Evolutionary conservation across 2,888 invertebrate genomes (phyloP).

Genomic region (Penaeus monodon): DNA sequence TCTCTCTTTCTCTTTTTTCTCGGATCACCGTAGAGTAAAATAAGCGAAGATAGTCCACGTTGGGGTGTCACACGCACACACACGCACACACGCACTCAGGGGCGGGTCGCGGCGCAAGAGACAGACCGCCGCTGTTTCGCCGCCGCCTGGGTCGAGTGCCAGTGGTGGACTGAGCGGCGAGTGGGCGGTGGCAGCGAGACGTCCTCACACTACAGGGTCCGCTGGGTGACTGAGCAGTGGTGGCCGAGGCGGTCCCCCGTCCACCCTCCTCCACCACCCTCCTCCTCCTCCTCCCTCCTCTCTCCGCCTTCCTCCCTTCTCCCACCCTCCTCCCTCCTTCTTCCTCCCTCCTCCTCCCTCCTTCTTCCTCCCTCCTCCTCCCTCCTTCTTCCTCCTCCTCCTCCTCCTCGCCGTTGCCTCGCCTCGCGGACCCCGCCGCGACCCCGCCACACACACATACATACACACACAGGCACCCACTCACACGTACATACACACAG

Average conservation of each 20-base stretch:
- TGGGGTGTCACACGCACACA: no score
- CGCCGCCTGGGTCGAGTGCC: conserved; percentile 45
- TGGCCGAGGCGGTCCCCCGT: conserved; percentile 33
- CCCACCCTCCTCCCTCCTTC: no score
- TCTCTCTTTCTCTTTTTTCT: no score
- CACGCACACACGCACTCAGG: conserved; percentile 20
- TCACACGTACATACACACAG: conserved; percentile 34
- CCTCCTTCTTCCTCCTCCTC: no score
- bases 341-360: no score
- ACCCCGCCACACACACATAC: conserved; percentile 33
- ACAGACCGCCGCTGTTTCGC: neutral
- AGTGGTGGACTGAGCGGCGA: conserved; percentile 58
- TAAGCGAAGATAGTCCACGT: no score
- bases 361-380: no score
- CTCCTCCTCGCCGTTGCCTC: neutral
- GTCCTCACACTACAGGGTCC: conserved; percentile 47
- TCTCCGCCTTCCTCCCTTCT: no score
- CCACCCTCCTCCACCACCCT: conserved; percentile 33
- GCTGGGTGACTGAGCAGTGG: conserved; percentile 56
- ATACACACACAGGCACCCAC: conserved; percentile 33
- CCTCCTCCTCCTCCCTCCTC: neutral
- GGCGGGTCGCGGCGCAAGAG: conserved; percentile 28
- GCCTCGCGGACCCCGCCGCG: conserved; percentile 38
- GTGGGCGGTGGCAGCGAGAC: conserved; percentile 44
- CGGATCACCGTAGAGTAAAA: no score